Conservation (phyloP, 2,797 vertebrate genomes). For the Tenualosa ilisha region DNA sequence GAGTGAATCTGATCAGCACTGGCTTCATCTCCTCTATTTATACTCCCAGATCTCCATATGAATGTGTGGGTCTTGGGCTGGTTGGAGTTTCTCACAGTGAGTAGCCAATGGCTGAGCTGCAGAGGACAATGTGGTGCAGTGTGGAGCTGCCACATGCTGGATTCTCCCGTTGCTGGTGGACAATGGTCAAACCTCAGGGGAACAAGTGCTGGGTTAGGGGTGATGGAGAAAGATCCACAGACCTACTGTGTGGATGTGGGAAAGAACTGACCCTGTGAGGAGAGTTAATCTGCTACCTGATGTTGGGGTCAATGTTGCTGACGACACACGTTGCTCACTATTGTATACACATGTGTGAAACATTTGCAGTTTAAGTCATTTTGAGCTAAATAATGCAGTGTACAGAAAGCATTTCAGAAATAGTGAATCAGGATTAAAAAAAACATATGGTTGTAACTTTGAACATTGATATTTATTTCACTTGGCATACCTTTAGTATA, state of each 20-base stretch:
- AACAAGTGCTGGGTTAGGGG: slow-evolving; percentile 34
- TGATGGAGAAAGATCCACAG: background rate
- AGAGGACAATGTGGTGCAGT: slow-evolving; percentile 60
- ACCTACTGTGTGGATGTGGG: slow-evolving; percentile 11
- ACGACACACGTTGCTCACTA: no score
- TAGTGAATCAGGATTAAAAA: background rate
- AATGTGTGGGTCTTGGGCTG: slow-evolving; percentile 78
- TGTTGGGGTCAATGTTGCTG: background rate
- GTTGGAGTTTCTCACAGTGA: slow-evolving; percentile 84
- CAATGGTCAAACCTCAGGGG: slow-evolving; percentile 46
- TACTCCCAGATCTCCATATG: slow-evolving; percentile 69
- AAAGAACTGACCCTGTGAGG: background rate
- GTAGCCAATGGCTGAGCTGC: slow-evolving; percentile 76
- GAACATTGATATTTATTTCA: no score
- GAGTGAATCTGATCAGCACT: slow-evolving; percentile 60
- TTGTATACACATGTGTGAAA: no score
- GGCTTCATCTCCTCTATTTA: slow-evolving; percentile 17
- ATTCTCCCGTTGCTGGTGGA: slow-evolving; percentile 44
- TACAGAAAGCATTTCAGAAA: background rate
- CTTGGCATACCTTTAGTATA: no score
- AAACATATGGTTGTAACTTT: no score
- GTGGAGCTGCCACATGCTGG: slow-evolving; percentile 53
- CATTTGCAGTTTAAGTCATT: no score
- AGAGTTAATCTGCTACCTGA: background rate
- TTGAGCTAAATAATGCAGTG: no score